Evolutionary conservation across 2,888 invertebrate species (phyloP), one percentile per base, ranked within the genome.

Genomic region (Lapara coniferarum): DNA sequence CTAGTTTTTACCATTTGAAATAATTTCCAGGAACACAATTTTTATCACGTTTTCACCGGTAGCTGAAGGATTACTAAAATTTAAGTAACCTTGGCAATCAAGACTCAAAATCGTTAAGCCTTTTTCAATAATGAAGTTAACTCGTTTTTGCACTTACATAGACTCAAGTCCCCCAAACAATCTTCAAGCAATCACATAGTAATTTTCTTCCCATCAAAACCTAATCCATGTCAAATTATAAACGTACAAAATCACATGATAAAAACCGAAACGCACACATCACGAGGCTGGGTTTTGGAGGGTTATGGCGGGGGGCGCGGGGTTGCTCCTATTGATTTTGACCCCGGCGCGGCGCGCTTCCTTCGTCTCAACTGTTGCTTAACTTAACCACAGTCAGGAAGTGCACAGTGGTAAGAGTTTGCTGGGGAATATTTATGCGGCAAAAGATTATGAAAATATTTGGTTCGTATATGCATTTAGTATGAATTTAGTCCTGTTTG

Each of bases 281-380:
- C 85, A 85, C 74, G 55, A 78, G 79, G 76, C 57, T 44, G 37
- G 49, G 69, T 57, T 67, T 58, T 51, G 74, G 77, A 75, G 78
- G 80, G 85, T 84, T 85, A 82, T 79, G 82, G 80, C 75, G 85
- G 84, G 86, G 83, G 81, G 80, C 75, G 82, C 83, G 69, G 75
- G 83, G 84, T 78, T 86, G 85, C 81, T 79, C 80, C 87, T 91
- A 91, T 91, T 89, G 91, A 91, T 91, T 92, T 93, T 91, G 83
- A 79, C 81, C 80, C 69, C 79, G 80, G 82, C 83, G 81, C 79
- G 80, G 82, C 83, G 81, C 83, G 76, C 81, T 71, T 59, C 68
- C 84, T 82, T 84, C 84, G 89, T 90, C 90, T 81, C 89, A 93
- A 92, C 93, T 93, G 93, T 93, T 93, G 93, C 92, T 92, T 85